These are phyloP conservation scores for Chrysopilus asiliformis DNA, from an alignment of 2,888 invertebrate species.

Conservation along the genomic window DNA sequence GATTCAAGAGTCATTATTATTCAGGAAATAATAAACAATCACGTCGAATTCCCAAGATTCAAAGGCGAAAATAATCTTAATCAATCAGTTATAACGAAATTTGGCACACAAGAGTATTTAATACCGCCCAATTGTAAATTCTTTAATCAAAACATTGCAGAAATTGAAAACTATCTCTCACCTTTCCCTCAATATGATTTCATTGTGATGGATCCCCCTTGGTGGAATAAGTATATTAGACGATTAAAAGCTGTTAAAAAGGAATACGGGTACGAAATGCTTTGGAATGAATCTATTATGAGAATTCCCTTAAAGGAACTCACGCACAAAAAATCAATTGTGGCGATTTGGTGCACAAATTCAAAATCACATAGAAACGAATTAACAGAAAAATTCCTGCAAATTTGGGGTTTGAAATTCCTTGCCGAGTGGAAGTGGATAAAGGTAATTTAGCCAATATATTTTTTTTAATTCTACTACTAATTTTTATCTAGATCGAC, in stretches of 20 bases:
- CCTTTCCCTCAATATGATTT: conserved; percentile 53
- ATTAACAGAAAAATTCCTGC: conserved; percentile 59
- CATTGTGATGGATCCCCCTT: conserved; percentile 86
- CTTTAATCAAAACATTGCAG: conserved; percentile 50
- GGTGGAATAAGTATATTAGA: conserved; percentile 90
- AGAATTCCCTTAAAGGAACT: conserved; percentile 55
- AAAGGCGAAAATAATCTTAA: conserved; percentile 46
- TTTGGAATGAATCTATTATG: conserved; percentile 60
- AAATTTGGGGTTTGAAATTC: conserved; percentile 60
- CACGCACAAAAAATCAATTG: conserved; percentile 47
- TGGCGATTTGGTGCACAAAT: conserved; percentile 91
- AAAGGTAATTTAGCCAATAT: conserved; percentile 43
- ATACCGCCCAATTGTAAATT: conserved; percentile 55
- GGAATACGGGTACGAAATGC: conserved; percentile 54
- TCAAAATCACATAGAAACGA: conserved; percentile 52
- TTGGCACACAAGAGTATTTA: conserved; percentile 41
- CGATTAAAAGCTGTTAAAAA: conserved; percentile 51
- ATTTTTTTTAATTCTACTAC: neutral
- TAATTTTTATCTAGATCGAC: conserved; percentile 43
- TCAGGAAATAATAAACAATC: neutral
- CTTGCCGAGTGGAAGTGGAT: conserved; percentile 77
- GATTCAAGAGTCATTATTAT: too few species aligned
- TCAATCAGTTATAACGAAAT: conserved; percentile 37
- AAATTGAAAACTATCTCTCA: conserved; percentile 41
- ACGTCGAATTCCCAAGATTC: conserved; percentile 26